Evolutionary conservation across 2,113 vertebrate genomes (phyloP).

Genomic region (Eublepharis macularius): DNA sequence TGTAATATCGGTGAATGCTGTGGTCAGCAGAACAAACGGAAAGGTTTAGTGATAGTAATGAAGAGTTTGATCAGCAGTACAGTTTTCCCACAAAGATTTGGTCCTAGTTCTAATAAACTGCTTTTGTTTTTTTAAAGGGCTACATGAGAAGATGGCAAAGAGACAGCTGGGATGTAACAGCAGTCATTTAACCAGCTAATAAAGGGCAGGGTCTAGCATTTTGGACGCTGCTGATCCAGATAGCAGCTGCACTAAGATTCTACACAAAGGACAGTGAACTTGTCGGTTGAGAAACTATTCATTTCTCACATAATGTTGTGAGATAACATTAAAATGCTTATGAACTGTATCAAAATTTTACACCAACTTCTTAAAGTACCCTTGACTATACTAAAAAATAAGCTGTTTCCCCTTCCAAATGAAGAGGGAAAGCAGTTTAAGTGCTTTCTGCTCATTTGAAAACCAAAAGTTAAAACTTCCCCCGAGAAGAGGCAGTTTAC

Average conservation of each 20-base stretch:
- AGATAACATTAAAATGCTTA: neutral
- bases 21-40: neutral
- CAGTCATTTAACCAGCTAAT: neutral
- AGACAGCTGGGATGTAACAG: neutral
- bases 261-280: neutral
- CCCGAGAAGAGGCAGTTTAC: conserved; percentile 67
- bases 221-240: neutral
- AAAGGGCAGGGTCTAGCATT: neutral
- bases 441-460: conserved; percentile 68
- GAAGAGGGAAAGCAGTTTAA: conserved; percentile 60
- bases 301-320: neutral
- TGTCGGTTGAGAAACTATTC: neutral
- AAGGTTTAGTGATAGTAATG: neutral
- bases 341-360: accelerated
- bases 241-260: neutral
- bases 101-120: neutral
- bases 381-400: conserved; percentile 15
- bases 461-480: conserved; percentile 71
- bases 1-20: neutral
- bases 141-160: neutral
- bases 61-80: accelerated
- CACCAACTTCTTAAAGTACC: neutral
- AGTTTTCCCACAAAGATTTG: neutral
- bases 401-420: conserved; percentile 54
- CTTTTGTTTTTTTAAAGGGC: neutral